A percentile compares a stretch with the other conserved stretches of the same genome.
These are phyloP conservation scores for Gymnothorax javanicus DNA, from an alignment of 2,797 vertebrate species.

Conservation along the genomic window DNA sequence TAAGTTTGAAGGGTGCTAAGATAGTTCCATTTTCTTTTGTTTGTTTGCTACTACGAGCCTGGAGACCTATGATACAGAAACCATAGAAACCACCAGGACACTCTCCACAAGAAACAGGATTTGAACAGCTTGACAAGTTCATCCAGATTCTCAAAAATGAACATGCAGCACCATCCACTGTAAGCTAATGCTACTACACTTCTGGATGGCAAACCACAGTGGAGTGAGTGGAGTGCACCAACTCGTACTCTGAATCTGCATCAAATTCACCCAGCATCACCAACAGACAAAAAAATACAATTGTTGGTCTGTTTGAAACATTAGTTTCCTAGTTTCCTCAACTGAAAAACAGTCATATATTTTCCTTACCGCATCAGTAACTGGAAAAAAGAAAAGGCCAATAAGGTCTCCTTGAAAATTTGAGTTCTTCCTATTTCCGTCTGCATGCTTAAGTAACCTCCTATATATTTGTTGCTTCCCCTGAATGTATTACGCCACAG, in stretches of 20 bases:
- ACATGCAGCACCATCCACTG: background rate
- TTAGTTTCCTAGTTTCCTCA: background rate
- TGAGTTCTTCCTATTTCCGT: conserved; percentile 15
- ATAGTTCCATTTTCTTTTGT: background rate
- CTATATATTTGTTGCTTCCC: conserved; percentile 28
- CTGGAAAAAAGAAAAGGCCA: background rate
- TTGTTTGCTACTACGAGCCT: background rate
- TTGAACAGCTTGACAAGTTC: background rate
- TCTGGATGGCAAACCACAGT: background rate
- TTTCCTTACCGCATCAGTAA: background rate
- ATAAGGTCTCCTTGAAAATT: background rate
- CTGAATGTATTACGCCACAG: conserved; percentile 22
- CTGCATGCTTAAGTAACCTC: conserved; percentile 32
- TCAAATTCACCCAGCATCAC: background rate
- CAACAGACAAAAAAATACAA: background rate
- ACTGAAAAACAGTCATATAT: background rate
- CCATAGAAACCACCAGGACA: background rate
- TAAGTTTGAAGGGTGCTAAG: background rate
- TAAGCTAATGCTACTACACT: background rate
- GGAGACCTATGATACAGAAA: background rate
- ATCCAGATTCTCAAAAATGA: conserved; percentile 11
- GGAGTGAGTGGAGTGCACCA: background rate
- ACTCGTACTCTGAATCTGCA: background rate
- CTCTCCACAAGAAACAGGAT: background rate
- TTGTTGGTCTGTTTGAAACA: background rate